phyloP scores from a whole-genome alignment of 1,140 invertebrate genomes.

The Drosophila miranda region DNA sequence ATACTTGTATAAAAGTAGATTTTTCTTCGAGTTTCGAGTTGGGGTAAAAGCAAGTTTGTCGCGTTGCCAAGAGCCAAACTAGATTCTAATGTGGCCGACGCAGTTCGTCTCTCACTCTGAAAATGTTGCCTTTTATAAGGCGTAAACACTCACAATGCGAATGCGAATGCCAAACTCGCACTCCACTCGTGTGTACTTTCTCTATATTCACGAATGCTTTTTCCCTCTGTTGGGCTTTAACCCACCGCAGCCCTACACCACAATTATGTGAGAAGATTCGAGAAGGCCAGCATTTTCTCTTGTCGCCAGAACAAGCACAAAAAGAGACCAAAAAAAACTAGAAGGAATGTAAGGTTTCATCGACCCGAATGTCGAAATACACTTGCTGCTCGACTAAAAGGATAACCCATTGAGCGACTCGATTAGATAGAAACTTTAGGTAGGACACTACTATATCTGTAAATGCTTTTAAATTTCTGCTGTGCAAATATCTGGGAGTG shows the following conservation, averaged over 20 bases:
- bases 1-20: constrained; percentile 12
- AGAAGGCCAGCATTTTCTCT: constrained; percentile 31
- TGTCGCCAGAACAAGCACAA: constrained; percentile 31
- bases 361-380: too few species aligned
- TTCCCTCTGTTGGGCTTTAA: background rate
- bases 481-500: too few species aligned
- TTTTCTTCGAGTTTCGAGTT: constrained; percentile 22
- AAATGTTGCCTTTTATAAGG: constrained; percentile 75
- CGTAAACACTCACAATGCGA: constrained; percentile 63
- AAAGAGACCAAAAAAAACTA: constrained; percentile 3
- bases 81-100: constrained; percentile 59
- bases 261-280: constrained; percentile 44
- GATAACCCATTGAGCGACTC: too few species aligned
- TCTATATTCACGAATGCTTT: constrained; percentile 1
- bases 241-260: constrained; percentile 27
- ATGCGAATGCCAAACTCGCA: constrained; percentile 18
- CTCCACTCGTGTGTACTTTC: background rate
- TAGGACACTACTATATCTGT: too few species aligned
- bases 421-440: too few species aligned
- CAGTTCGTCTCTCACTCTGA: constrained; percentile 7
- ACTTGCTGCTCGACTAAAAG: too few species aligned
- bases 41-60: constrained; percentile 74
- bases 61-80: constrained; percentile 62
- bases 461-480: too few species aligned
- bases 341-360: too few species aligned